These are phyloP conservation scores for Eudemis profundana DNA, from an alignment of 2,888 invertebrate species.

Conservation along the genomic window DNA sequence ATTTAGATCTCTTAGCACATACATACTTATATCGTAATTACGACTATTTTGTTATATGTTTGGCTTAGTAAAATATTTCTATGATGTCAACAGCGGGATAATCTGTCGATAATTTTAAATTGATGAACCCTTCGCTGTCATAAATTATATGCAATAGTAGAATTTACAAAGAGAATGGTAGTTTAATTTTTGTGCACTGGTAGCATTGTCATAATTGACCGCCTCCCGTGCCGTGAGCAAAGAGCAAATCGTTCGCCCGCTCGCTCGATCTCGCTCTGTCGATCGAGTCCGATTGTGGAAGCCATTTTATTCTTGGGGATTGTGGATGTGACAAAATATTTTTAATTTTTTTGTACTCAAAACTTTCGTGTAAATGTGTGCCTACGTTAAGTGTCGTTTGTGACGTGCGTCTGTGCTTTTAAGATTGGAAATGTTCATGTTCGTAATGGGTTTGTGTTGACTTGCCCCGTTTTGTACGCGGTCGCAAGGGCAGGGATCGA, in stretches of 20 bases:
- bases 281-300: conserved; percentile 80
- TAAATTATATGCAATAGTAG: conserved; percentile 31
- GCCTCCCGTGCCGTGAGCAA: conserved; percentile 78
- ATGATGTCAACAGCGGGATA: too few relatives aligned
- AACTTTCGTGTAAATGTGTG: conserved; percentile 78
- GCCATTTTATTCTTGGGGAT: conserved; percentile 84
- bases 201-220: conserved; percentile 77
- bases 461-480: conserved; percentile 80
- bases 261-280: conserved; percentile 79
- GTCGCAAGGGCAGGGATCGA: conserved; percentile 81
- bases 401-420: conserved; percentile 74
- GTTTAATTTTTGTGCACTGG: conserved; percentile 50
- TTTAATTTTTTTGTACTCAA: conserved; percentile 66
- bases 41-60: too few relatives aligned
- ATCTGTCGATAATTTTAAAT: too few relatives aligned
- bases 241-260: conserved; percentile 63
- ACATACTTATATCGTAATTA: too few relatives aligned
- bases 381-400: conserved; percentile 71
- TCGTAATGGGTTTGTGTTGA: conserved; percentile 82
- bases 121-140: conserved; percentile 22
- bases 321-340: conserved; percentile 79
- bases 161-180: conserved; percentile 52
- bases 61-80: too few relatives aligned
- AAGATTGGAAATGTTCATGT: conserved; percentile 77
- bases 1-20: too few relatives aligned